Conservation (phyloP, 2,888 invertebrate genomes). For the Scaptomyza cyrtandrae region DNA sequence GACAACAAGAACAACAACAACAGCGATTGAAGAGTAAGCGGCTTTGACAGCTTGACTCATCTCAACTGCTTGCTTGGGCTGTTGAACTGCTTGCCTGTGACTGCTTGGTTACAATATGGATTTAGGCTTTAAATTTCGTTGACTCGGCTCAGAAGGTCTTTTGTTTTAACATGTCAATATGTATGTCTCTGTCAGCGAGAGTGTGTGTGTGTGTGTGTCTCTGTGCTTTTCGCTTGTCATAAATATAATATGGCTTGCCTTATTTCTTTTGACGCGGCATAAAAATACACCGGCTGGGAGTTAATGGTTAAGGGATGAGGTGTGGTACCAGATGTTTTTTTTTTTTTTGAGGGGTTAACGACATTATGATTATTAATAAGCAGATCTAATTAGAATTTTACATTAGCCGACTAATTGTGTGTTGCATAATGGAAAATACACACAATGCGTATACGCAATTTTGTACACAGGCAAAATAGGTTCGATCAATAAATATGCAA, state of each 20-base stretch:
- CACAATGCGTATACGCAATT: slow-evolving; percentile 45
- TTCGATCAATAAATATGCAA: slow-evolving; percentile 26
- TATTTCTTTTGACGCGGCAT: slow-evolving; percentile 51
- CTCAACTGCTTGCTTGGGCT: slow-evolving; percentile 25
- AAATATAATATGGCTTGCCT: slow-evolving; percentile 60
- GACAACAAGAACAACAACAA: background rate
- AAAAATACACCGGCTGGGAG: slow-evolving; percentile 30
- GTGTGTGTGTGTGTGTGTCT: slow-evolving; percentile 11
- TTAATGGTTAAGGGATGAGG: slow-evolving; percentile 4
- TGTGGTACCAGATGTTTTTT: slow-evolving; percentile 5
- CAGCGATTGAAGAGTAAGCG: slow-evolving; percentile 60
- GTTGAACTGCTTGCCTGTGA: slow-evolving; percentile 3
- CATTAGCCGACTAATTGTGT: slow-evolving; percentile 52
- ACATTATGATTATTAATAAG: slow-evolving; percentile 68
- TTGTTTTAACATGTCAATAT: slow-evolving; percentile 53
- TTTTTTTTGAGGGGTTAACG: slow-evolving; percentile 2
- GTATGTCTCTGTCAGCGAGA: background rate
- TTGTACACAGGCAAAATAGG: slow-evolving; percentile 11
- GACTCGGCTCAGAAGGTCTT: slow-evolving; percentile 64
- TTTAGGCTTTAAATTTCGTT: slow-evolving; percentile 71
- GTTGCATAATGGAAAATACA: slow-evolving; percentile 56
- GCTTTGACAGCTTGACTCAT: slow-evolving; percentile 49
- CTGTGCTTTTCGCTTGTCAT: slow-evolving; percentile 43
- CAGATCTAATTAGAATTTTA: slow-evolving; percentile 62
- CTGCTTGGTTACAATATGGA: slow-evolving; percentile 35